These are phyloP conservation scores for Sciurus niger DNA, from an alignment of 2,113 vertebrate genomes.

Conservation along the genomic window DNA sequence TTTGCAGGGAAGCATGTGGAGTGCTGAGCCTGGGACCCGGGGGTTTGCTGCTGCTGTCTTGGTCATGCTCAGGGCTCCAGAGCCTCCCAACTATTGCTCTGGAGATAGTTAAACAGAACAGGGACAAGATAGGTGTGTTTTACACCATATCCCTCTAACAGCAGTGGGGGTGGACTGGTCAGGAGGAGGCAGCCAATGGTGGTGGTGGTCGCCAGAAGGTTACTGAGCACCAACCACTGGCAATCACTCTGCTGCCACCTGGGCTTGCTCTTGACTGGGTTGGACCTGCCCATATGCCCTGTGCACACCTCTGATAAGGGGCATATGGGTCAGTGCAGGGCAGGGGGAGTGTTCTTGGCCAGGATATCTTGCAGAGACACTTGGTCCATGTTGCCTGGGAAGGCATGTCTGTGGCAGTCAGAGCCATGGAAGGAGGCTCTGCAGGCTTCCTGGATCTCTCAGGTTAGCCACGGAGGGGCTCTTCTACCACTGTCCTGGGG, in stretches of 20 bases:
- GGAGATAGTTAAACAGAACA: background rate
- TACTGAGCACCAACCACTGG: background rate
- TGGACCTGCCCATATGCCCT: background rate
- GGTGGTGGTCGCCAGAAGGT: background rate
- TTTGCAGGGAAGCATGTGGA: too few relatives aligned
- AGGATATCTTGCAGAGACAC: background rate
- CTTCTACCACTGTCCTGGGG: background rate
- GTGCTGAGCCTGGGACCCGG: too few relatives aligned
- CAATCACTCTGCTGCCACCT: background rate
- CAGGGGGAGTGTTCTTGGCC: background rate
- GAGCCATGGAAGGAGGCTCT: background rate
- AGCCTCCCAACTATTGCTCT: too few relatives aligned
- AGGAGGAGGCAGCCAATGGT: rapidly evolving
- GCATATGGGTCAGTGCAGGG: background rate
- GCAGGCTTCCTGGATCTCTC: too few relatives aligned
- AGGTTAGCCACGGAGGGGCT: background rate
- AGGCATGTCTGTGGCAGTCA: rapidly evolving
- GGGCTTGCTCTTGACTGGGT: background rate
- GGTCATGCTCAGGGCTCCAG: too few relatives aligned
- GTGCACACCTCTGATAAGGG: background rate
- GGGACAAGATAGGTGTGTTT: background rate
- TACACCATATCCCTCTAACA: background rate
- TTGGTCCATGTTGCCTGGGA: background rate
- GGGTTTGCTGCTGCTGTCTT: too few relatives aligned
- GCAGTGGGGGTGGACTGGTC: background rate